Evolutionary conservation across 2,113 vertebrate genomes (phyloP).

Genomic region (Ameiurus melas): DNA sequence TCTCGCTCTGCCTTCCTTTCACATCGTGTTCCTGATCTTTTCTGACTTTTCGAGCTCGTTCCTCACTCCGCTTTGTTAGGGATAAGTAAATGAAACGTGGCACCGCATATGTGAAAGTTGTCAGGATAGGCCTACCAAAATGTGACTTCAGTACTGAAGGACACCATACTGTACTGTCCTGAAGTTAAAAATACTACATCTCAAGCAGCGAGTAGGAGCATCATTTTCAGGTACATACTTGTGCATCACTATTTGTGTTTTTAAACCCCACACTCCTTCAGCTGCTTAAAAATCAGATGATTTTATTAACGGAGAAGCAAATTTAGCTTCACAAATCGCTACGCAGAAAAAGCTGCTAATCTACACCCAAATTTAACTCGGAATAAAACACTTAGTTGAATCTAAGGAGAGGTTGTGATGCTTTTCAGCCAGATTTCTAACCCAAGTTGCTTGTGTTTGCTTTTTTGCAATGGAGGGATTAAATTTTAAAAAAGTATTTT

Average conservation of each 20-base stretch:
- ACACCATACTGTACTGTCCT: not conserved
- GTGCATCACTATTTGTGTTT: not conserved
- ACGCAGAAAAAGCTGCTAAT: not conserved
- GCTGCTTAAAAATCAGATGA: not conserved
- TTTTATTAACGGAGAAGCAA: not conserved
- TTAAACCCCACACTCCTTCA: not conserved
- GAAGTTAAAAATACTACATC: not conserved
- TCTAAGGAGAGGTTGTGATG: not conserved
- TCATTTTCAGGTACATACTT: not conserved
- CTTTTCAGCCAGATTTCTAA: not conserved
- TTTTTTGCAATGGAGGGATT: not conserved
- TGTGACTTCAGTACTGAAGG: not conserved
- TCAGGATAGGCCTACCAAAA: not conserved
- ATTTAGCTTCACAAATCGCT: not conserved
- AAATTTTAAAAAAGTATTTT: too few species aligned
- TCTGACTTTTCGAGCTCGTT: not conserved
- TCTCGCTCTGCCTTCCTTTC: constrained; percentile 3
- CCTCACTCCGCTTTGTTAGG: not conserved
- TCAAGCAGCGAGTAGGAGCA: not conserved
- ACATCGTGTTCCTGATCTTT: not conserved
- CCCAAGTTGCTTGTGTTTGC: not conserved
- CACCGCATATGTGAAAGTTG: not conserved
- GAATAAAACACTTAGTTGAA: not conserved
- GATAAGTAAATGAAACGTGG: not conserved
- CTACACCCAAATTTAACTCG: not conserved